Evolutionary conservation across 2,888 invertebrate genomes (phyloP).

Genomic region (Chromoteleia sp.): DNA sequence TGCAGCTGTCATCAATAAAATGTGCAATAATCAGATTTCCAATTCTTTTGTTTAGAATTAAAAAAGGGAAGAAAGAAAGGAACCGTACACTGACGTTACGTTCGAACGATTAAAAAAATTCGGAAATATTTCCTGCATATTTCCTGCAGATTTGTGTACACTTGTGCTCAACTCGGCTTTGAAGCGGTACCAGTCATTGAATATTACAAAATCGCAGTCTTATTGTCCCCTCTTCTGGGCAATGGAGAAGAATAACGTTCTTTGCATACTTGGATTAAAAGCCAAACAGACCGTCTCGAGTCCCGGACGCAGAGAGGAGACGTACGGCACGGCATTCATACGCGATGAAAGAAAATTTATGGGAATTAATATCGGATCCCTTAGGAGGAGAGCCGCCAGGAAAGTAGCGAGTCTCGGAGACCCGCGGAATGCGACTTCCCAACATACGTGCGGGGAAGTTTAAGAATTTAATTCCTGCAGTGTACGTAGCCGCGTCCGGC

Average conservation of each 20-base stretch:
- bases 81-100: background rate
- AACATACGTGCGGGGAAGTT: constrained; percentile 83
- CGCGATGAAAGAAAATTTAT: constrained; percentile 84
- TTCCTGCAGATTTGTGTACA: constrained; percentile 55
- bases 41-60: constrained; percentile 5
- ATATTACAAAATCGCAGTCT: constrained; percentile 67
- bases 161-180: constrained; percentile 45
- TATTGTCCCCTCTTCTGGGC: constrained; percentile 54
- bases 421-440: constrained; percentile 84
- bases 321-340: constrained; percentile 74
- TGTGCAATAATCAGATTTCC: background rate
- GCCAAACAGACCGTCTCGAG: constrained; percentile 78
- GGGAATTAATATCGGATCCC: constrained; percentile 85
- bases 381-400: constrained; percentile 72
- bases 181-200: constrained; percentile 62
- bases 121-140: no score
- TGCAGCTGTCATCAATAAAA: no score
- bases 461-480: constrained; percentile 84
- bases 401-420: constrained; percentile 75
- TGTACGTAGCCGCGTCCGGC: constrained; percentile 64
- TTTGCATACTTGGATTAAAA: constrained; percentile 84
- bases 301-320: constrained; percentile 58
- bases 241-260: constrained; percentile 80
- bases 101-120: constrained; percentile 29
- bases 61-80: background rate